Conservation (phyloP, 1,140 invertebrate genomes). For the Chrysopa pallens region DNA sequence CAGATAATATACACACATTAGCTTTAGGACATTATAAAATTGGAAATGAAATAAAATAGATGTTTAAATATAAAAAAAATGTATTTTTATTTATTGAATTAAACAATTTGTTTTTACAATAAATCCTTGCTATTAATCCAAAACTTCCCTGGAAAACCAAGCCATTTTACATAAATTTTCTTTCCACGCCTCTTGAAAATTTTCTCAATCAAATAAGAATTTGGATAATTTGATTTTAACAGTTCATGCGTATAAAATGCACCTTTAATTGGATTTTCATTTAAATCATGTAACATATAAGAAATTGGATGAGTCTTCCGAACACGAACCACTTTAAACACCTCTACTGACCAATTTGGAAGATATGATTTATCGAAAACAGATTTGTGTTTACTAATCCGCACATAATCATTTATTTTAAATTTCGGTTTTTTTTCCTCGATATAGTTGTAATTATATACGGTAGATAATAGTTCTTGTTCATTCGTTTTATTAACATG, state of each 20-base stretch:
- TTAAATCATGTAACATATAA: constrained; percentile 16
- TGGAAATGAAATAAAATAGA: no score
- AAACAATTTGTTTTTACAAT: no score
- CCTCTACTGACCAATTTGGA: constrained; percentile 22
- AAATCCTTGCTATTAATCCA: no score
- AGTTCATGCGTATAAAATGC: constrained; percentile 20
- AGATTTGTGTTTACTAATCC: constrained; percentile 20
- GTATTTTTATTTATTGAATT: no score
- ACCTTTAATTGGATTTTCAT: constrained; percentile 14
- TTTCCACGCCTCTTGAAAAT: constrained; percentile 11
- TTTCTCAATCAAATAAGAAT: constrained; percentile 20
- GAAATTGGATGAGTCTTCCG: constrained; percentile 16
- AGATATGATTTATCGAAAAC: constrained; percentile 22
- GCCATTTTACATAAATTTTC: constrained; percentile 20
- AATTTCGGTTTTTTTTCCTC: constrained; percentile 7
- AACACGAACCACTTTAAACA: constrained; percentile 18
- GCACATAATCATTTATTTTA: constrained; percentile 17
- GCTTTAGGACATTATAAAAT: no score
- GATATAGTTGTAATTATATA: constrained; percentile 9
- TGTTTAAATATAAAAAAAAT: no score
- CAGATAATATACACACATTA: no score
- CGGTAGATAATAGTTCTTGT: constrained; percentile 5
- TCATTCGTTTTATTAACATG: constrained; percentile 8
- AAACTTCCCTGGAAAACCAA: constrained; percentile 10
- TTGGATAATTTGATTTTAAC: constrained; percentile 12